phyloP scores from a whole-genome alignment of 2,888 invertebrate genomes.

The Acanthosoma haemorrhoidale region DNA sequence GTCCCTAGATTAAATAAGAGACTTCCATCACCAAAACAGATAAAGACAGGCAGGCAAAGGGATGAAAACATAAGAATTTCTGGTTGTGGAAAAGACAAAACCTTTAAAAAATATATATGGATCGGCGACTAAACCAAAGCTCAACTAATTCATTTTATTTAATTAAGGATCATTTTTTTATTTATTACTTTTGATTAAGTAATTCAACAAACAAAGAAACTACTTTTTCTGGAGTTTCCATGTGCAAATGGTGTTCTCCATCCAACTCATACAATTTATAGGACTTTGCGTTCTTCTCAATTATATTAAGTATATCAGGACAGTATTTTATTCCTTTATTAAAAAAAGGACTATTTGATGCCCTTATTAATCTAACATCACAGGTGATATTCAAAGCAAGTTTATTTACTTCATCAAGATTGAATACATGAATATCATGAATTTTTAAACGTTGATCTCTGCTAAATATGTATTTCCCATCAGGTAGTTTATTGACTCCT shows the following conservation, averaged over 20 bases:
- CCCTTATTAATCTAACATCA: constrained; percentile 60
- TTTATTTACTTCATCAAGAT: constrained; percentile 14
- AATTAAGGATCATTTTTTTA: too few relatives aligned
- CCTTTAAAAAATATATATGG: too few relatives aligned
- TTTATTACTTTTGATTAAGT: background rate
- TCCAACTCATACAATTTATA: constrained; percentile 58
- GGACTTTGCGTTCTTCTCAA: constrained; percentile 52
- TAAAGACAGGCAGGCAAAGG: too few relatives aligned
- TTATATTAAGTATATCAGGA: constrained; percentile 51
- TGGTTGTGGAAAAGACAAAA: too few relatives aligned
- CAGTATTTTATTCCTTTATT: constrained; percentile 27
- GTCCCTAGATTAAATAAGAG: too few relatives aligned
- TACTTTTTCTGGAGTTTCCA: constrained; percentile 59
- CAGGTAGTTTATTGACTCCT: constrained; percentile 53
- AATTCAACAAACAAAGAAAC: background rate
- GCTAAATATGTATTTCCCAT: constrained; percentile 57
- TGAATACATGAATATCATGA: constrained; percentile 15
- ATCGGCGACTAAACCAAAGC: too few relatives aligned
- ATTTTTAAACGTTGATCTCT: constrained; percentile 60
- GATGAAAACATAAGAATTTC: too few relatives aligned
- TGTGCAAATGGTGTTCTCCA: constrained; percentile 70
- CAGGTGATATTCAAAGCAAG: constrained; percentile 49
- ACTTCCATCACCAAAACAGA: too few relatives aligned
- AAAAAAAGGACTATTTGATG: constrained; percentile 53
- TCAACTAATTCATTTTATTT: too few relatives aligned